Conservation (phyloP, 2,888 invertebrate genomes). For the Cantharis flavilabris region DNA sequence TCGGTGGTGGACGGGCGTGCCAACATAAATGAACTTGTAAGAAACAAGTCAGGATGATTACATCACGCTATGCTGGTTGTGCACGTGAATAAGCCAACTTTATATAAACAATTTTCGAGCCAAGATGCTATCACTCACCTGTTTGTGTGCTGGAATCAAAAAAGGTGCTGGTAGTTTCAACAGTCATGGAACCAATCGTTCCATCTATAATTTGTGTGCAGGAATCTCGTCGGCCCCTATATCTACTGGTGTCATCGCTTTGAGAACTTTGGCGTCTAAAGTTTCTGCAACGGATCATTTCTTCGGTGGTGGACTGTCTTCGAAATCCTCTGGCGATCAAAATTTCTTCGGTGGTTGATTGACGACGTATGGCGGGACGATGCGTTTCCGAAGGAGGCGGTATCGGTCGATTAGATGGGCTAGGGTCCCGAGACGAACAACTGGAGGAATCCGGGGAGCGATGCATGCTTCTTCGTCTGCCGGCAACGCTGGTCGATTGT, state of each 20-base stretch:
- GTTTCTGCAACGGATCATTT: conserved; percentile 90
- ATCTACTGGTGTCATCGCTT: conserved; percentile 78
- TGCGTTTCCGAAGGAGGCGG: conserved; percentile 61
- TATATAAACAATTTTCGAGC: neutral
- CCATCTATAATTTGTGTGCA: conserved; percentile 90
- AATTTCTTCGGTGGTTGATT: conserved; percentile 91
- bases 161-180: conserved; percentile 89
- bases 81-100: neutral
- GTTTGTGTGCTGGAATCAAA: conserved; percentile 93
- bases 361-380: conserved; percentile 78
- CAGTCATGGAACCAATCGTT: conserved; percentile 90
- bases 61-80: conserved; percentile 10
- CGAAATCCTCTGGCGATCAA: conserved; percentile 88
- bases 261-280: conserved; percentile 90
- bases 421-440: conserved; percentile 85
- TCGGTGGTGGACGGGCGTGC: conserved; percentile 11
- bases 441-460: conserved; percentile 75
- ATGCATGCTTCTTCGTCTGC: conserved; percentile 51
- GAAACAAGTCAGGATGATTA: conserved; percentile 15
- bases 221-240: conserved; percentile 78
- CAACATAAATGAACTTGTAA: conserved; percentile 9
- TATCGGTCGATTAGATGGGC: conserved; percentile 71
- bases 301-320: conserved; percentile 88
- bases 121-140: conserved; percentile 64
- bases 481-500: conserved; percentile 79